Conservation (phyloP, 2,888 invertebrate genomes). For the Sminthurides aquaticus region DNA sequence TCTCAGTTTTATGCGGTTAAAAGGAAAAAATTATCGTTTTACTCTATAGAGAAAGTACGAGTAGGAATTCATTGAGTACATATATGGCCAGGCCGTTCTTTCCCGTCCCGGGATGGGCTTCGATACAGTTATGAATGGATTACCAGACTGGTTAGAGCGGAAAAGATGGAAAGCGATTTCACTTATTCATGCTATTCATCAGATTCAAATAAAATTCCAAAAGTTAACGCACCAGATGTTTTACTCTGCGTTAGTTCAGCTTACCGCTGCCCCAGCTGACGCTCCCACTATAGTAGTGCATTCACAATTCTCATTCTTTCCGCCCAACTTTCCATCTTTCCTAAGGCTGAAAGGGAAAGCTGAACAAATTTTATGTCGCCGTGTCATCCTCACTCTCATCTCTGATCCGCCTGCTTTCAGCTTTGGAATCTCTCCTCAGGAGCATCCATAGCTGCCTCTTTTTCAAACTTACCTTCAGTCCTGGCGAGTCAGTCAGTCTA, state of each 20-base stretch:
- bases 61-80: too few species aligned
- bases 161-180: background rate
- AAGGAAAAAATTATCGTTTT: too few species aligned
- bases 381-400: background rate
- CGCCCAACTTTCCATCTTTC: background rate
- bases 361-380: background rate
- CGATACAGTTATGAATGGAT: background rate
- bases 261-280: background rate
- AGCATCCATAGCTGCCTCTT: too few species aligned
- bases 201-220: slow-evolving; percentile 9
- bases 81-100: too few species aligned
- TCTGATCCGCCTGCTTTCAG: background rate
- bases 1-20: too few species aligned
- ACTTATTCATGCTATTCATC: slow-evolving; percentile 9
- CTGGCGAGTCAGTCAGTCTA: too few species aligned
- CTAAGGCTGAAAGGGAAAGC: background rate
- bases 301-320: background rate
- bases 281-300: background rate
- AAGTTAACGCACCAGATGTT: slow-evolving; percentile 6
- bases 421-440: background rate
- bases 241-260: background rate
- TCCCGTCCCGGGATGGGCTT: background rate
- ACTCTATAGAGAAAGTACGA: too few species aligned
- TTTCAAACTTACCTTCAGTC: too few species aligned
- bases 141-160: too few species aligned